phyloP scores from a whole-genome alignment of 2,797 vertebrate species.

The Etheostoma perlongum region DNA sequence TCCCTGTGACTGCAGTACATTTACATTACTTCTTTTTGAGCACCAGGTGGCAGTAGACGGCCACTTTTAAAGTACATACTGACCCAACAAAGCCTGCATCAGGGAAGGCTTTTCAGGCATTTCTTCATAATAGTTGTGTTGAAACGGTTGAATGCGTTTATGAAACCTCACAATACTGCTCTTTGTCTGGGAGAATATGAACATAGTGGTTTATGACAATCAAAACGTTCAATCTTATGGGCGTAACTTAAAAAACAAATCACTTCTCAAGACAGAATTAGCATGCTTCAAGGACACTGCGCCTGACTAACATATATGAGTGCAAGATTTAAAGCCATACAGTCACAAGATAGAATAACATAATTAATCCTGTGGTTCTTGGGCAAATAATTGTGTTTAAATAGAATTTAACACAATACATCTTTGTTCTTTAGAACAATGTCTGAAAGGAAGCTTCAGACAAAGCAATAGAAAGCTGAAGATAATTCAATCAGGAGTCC shows the following conservation, averaged over 20 bases:
- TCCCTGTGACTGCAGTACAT: neutral
- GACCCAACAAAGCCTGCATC: neutral
- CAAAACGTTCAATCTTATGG: neutral
- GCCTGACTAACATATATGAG: neutral
- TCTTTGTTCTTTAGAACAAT: neutral
- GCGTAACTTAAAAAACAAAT: neutral
- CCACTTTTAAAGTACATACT: neutral
- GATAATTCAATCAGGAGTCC: slow-evolving; percentile 18
- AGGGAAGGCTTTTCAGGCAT: neutral
- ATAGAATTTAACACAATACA: neutral
- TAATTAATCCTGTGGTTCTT: neutral
- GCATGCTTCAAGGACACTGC: neutral
- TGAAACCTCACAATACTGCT: neutral
- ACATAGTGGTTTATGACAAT: neutral
- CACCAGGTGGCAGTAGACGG: slow-evolving; percentile 82
- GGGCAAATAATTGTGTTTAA: neutral
- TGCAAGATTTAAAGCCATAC: neutral
- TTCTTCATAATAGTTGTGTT: neutral
- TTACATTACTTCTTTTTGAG: slow-evolving; percentile 47
- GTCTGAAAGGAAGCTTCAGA: neutral
- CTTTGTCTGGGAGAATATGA: neutral
- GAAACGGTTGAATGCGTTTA: neutral
- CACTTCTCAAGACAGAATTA: neutral
- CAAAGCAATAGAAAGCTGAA: neutral
- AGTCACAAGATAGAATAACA: neutral